A percentile compares a stretch with the other conserved stretches of the same genome.
phyloP scores from a whole-genome alignment of 1,140 invertebrate genomes.

The Branchinecta lindahli region DNA sequence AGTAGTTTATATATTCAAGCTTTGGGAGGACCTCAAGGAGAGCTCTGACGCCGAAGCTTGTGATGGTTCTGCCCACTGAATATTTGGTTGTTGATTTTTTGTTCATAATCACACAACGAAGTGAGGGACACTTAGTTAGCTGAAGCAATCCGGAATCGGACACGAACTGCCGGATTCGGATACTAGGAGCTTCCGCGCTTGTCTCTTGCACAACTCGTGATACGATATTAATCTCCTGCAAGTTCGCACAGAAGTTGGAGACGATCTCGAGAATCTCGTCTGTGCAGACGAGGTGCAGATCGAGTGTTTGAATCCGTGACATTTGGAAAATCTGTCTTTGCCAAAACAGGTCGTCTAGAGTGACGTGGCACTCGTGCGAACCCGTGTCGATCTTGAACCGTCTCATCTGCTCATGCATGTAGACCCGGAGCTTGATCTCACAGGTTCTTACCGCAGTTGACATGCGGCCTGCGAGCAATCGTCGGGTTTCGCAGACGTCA shows the following conservation, averaged over 20 bases:
- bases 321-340: constrained; percentile 27
- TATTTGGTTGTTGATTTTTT: constrained; percentile 20
- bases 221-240: constrained; percentile 38
- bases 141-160: constrained; percentile 23
- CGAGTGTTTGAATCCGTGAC: constrained; percentile 30
- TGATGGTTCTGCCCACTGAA: constrained; percentile 20
- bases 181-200: constrained; percentile 26
- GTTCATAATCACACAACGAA: constrained; percentile 23
- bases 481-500: constrained; percentile 17
- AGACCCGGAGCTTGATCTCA: constrained; percentile 18
- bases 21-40: constrained; percentile 21
- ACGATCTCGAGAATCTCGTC: constrained; percentile 38
- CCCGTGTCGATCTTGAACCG: constrained; percentile 14
- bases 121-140: constrained; percentile 21
- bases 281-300: constrained; percentile 37
- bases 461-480: background rate
- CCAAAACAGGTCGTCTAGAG: constrained; percentile 28
- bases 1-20: constrained; percentile 22
- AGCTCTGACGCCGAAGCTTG: constrained; percentile 21
- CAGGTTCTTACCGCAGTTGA: background rate
- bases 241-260: constrained; percentile 31
- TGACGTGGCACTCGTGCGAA: constrained; percentile 10
- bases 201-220: constrained; percentile 35
- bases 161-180: constrained; percentile 24
- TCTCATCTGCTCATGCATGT: constrained; percentile 21